Evolutionary conservation across 2,888 invertebrate species (phyloP).

Genomic region (Julus scanicus): DNA sequence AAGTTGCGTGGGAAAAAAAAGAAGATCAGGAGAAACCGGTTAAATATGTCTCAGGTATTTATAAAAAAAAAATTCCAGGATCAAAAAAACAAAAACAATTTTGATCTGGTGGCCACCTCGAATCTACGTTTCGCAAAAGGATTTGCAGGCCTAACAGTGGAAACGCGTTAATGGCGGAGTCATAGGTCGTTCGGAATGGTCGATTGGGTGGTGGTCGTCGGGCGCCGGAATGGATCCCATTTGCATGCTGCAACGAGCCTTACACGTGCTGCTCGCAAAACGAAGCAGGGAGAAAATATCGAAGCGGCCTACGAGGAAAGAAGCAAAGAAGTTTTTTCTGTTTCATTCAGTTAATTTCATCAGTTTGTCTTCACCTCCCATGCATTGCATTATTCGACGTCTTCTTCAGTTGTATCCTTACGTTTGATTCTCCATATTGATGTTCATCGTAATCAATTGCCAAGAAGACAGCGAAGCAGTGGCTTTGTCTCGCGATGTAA

Average conservation of each 20-base stretch:
- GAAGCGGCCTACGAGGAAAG: background rate
- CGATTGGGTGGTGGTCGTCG: constrained; percentile 55
- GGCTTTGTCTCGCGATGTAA: background rate
- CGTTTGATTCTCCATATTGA: background rate
- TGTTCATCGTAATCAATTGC: background rate
- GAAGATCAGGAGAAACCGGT: background rate
- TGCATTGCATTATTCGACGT: background rate
- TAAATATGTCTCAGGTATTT: constrained; percentile 52
- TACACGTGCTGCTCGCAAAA: background rate
- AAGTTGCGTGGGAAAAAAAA: background rate
- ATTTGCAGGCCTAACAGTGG: constrained; percentile 9
- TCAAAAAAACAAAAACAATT: constrained; percentile 53
- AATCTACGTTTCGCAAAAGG: constrained; percentile 48
- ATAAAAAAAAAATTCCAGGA: constrained; percentile 47
- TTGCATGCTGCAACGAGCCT: constrained; percentile 6
- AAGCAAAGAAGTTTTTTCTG: constrained; percentile 29
- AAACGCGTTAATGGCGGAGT: constrained; percentile 19
- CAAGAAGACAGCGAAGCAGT: constrained; percentile 5
- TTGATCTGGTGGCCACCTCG: constrained; percentile 54
- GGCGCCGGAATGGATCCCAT: constrained; percentile 49
- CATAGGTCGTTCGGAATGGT: constrained; percentile 48
- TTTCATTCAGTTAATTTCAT: constrained; percentile 20
- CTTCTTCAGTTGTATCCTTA: constrained; percentile 28
- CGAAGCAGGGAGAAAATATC: background rate
- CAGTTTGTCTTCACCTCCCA: constrained; percentile 12